phyloP scores from a whole-genome alignment of 2,797 vertebrate species.

The Ceryle rudis region DNA sequence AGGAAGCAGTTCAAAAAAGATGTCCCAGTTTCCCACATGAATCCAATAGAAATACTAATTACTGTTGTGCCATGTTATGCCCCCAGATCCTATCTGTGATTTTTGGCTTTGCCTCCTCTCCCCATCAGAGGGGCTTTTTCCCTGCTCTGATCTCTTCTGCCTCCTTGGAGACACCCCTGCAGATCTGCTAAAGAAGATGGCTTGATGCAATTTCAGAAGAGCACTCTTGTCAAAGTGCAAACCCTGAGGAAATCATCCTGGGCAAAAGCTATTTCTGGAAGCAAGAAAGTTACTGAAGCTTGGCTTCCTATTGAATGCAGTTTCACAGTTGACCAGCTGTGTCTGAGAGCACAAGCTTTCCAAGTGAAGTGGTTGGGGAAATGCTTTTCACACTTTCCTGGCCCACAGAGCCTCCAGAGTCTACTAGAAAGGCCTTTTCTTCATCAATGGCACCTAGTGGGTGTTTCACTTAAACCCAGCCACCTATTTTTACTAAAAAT shows the following conservation, averaged over 20 bases:
- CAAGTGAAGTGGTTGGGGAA: not conserved
- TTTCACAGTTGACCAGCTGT: conserved; percentile 11
- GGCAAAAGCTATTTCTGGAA: conserved; percentile 9
- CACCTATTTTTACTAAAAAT: not conserved
- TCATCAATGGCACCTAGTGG: fast-evolving
- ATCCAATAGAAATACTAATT: not conserved
- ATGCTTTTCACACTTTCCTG: not conserved
- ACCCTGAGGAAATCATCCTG: not conserved
- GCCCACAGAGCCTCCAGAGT: not conserved
- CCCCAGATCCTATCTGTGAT: not conserved
- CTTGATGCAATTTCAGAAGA: not conserved
- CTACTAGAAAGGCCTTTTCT: not conserved
- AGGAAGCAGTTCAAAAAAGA: not conserved
- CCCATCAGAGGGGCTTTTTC: not conserved
- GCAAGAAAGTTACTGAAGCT: not conserved
- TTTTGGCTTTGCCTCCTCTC: not conserved
- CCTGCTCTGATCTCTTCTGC: not conserved
- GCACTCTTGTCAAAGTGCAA: not conserved
- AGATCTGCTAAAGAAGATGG: not conserved
- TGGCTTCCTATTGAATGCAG: not conserved
- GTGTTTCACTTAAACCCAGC: not conserved
- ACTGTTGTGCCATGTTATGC: fast-evolving
- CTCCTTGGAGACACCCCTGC: not conserved
- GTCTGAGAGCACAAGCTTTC: not conserved
- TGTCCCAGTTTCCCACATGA: not conserved